phyloP scores from a whole-genome alignment of 2,888 invertebrate species.

The Deroplatys truncata region DNA sequence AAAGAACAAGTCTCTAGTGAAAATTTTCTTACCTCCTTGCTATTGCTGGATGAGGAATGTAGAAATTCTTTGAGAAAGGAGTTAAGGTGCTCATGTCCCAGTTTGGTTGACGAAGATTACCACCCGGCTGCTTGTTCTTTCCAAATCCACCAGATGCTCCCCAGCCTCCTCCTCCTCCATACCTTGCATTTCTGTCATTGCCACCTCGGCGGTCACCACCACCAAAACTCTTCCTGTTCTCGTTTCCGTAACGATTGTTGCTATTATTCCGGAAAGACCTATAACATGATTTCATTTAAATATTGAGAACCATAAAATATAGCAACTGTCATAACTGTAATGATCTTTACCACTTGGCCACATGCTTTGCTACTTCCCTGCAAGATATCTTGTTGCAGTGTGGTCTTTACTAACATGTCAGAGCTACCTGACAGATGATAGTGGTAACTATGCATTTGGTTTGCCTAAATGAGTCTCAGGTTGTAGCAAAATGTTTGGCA shows the following conservation, averaged over 20 bases:
- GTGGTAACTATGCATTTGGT: too few relatives aligned
- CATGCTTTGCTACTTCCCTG: too few relatives aligned
- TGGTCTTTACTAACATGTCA: too few relatives aligned
- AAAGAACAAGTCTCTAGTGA: too few relatives aligned
- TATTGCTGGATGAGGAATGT: conserved; percentile 74
- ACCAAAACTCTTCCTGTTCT: conserved; percentile 37
- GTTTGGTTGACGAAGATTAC: conserved; percentile 72
- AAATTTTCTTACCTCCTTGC: conserved; percentile 52
- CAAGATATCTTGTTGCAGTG: too few relatives aligned
- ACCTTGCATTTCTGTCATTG: neutral
- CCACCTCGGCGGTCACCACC: conserved; percentile 39
- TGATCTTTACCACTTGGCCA: too few relatives aligned
- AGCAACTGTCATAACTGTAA: too few relatives aligned
- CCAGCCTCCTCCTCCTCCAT: conserved; percentile 42
- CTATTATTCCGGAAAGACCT: neutral
- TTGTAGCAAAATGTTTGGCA: too few relatives aligned
- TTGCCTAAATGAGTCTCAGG: too few relatives aligned
- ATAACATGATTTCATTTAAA: neutral
- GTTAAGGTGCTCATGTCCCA: conserved; percentile 76
- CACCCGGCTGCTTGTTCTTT: conserved; percentile 48
- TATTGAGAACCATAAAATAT: too few relatives aligned
- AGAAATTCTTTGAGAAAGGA: conserved; percentile 89
- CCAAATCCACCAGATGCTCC: conserved; percentile 49
- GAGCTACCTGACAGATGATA: too few relatives aligned
- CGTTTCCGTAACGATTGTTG: neutral